Percentiles rank a stretch among this genome's conserved stretches.
Conservation (phyloP, 2,113 vertebrate genomes). For the Hiodon tergisus region DNA sequence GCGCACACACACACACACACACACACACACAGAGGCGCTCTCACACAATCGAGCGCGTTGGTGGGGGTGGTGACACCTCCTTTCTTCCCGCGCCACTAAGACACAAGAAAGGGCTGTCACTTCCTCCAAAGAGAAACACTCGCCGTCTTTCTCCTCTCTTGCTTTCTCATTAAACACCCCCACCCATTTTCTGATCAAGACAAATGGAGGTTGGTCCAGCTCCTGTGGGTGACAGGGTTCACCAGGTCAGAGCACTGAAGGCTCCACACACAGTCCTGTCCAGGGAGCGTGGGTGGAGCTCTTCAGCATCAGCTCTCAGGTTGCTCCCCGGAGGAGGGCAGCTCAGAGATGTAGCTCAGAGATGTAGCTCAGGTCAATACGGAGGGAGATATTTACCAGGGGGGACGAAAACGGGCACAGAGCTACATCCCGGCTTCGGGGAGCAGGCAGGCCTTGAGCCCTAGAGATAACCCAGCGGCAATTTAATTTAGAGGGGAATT, state of each 20-base stretch:
- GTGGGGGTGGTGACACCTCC: neutral
- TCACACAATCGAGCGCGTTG: constrained; percentile 21
- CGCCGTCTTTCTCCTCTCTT: neutral
- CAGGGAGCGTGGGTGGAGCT: neutral
- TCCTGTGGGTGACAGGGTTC: neutral
- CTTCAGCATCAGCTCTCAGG: constrained; percentile 4
- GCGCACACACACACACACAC: constrained; percentile 33
- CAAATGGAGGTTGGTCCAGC: neutral
- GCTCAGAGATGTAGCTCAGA: neutral
- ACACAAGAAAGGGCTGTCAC: neutral
- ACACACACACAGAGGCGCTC: constrained; percentile 19
- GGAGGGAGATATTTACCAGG: neutral
- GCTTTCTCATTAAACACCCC: neutral
- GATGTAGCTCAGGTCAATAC: neutral
- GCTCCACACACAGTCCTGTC: neutral
- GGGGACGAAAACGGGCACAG: neutral
- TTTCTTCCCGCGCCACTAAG: neutral
- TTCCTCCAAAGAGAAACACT: neutral
- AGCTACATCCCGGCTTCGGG: neutral
- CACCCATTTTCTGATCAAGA: neutral
- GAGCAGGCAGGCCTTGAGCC: neutral
- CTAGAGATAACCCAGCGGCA: neutral
- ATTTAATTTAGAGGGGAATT: constrained; percentile 6
- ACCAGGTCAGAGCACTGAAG: neutral
- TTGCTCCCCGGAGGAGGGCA: neutral